Percentiles rank a stretch among this genome's conserved stretches.
phyloP scores from a whole-genome alignment of 2,888 invertebrate genomes.

The Diarsia dahlii region DNA sequence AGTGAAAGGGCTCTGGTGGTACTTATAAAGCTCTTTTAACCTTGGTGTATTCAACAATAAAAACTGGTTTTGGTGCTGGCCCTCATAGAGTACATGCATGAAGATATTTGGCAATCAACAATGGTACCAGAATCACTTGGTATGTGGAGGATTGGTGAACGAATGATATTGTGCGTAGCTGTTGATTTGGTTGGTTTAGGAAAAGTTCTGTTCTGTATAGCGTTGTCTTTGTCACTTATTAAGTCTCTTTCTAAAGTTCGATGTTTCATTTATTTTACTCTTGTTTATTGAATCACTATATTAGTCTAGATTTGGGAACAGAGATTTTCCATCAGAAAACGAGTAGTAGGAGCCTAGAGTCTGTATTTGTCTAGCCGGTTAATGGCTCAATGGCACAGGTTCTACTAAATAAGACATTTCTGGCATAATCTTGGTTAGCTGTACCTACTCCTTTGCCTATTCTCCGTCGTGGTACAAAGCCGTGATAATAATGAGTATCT shows the following conservation, averaged over 20 bases:
- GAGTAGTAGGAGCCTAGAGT: neutral
- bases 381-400: neutral
- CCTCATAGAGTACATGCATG: conserved; percentile 9
- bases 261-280: neutral
- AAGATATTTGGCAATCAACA: conserved; percentile 40
- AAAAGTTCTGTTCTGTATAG: neutral
- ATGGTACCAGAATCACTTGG: neutral
- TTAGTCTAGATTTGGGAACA: too few relatives aligned
- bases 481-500: neutral
- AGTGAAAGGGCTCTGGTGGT: conserved; percentile 55
- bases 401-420: neutral
- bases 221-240: neutral
- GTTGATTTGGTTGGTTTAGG: neutral
- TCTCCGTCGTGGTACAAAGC: neutral
- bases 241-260: neutral
- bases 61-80: conserved; percentile 45
- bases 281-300: too few relatives aligned
- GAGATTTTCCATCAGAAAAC: neutral
- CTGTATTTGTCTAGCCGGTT: neutral
- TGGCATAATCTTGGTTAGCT: neutral
- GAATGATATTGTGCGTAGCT: neutral
- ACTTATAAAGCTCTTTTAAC: conserved; percentile 37
- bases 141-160: neutral
- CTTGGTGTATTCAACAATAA: conserved; percentile 43
- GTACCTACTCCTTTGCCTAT: neutral